These are phyloP conservation scores for Cryptotis parvus DNA, from an alignment of 2,113 vertebrate genomes.

Conservation along the genomic window DNA sequence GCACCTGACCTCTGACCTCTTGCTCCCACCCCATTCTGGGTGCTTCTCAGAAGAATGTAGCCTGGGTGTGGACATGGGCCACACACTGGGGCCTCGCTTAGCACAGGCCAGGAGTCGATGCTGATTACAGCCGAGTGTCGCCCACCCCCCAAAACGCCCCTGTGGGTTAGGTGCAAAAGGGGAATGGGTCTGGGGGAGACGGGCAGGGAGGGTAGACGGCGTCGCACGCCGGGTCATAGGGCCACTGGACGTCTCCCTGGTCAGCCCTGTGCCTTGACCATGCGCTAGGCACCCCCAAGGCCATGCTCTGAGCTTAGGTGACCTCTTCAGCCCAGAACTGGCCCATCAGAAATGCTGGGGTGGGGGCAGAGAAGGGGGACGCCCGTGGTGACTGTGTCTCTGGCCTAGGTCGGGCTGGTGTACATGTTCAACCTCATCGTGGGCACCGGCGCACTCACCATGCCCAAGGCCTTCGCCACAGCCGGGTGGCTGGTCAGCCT, in stretches of 20 bases:
- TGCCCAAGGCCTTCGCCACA: constrained; percentile 96
- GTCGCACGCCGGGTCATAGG: not conserved
- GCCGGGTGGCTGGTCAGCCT: constrained; percentile 97
- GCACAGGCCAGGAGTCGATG: too few relatives aligned
- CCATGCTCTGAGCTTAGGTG: fast-evolving
- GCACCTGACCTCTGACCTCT: too few relatives aligned
- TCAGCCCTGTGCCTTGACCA: not conserved
- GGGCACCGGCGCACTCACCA: constrained; percentile 96
- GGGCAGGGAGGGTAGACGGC: not conserved
- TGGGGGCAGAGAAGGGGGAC: not conserved
- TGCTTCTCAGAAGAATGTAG: too few relatives aligned
- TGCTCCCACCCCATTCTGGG: too few relatives aligned
- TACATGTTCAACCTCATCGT: constrained; percentile 99
- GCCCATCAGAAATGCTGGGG: fast-evolving
- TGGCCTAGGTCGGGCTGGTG: constrained; percentile 95
- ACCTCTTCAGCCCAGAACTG: not conserved
- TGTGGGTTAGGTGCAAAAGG: too few relatives aligned
- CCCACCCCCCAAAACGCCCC: too few relatives aligned
- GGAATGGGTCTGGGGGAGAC: too few relatives aligned
- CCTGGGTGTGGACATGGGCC: too few relatives aligned
- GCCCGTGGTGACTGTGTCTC: not conserved
- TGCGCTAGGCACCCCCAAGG: fast-evolving
- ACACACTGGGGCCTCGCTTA: too few relatives aligned
- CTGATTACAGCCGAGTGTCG: too few relatives aligned
- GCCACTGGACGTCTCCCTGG: too few relatives aligned